Evolutionary conservation across 2,113 vertebrate genomes (phyloP).

Genomic region (Orthonyx spaldingii): DNA sequence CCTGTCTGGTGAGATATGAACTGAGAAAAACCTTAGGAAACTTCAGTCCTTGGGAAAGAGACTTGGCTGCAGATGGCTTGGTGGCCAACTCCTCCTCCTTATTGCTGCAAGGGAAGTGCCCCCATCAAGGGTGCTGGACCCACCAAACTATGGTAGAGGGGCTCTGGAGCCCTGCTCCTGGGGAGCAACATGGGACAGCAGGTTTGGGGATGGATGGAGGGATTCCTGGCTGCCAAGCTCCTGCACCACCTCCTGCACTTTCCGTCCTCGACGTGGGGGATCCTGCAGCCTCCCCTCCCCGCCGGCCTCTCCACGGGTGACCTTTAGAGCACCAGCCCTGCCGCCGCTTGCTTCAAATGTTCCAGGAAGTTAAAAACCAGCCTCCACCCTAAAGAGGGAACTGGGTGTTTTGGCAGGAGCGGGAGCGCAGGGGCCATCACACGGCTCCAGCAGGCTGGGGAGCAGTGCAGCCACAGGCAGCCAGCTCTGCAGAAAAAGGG

Average conservation of each 20-base stretch:
- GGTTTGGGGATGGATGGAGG: background rate
- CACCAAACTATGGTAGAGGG: background rate
- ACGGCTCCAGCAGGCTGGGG: background rate
- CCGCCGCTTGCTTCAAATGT: background rate
- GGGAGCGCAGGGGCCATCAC: fast-evolving
- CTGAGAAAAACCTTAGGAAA: background rate
- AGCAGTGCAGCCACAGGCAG: background rate
- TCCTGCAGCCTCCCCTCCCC: background rate
- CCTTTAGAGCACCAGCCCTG: background rate
- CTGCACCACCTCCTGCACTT: background rate
- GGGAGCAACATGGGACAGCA: background rate
- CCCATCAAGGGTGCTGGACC: background rate
- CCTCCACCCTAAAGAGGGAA: constrained; percentile 4
- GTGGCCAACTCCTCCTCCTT: background rate
- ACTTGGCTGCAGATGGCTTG: background rate
- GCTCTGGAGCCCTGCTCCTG: background rate
- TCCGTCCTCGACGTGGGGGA: background rate
- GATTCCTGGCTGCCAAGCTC: background rate
- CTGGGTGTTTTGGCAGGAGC: background rate
- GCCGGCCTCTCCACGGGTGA: background rate
- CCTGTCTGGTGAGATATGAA: background rate
- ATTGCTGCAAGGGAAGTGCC: background rate
- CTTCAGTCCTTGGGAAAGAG: background rate
- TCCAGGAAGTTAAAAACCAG: constrained; percentile 58
- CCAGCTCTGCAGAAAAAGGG: background rate